Evolutionary conservation across 2,888 invertebrate species (phyloP), one percentile per base, ranked within the genome.

Genomic region (Agrochola macilenta): DNA sequence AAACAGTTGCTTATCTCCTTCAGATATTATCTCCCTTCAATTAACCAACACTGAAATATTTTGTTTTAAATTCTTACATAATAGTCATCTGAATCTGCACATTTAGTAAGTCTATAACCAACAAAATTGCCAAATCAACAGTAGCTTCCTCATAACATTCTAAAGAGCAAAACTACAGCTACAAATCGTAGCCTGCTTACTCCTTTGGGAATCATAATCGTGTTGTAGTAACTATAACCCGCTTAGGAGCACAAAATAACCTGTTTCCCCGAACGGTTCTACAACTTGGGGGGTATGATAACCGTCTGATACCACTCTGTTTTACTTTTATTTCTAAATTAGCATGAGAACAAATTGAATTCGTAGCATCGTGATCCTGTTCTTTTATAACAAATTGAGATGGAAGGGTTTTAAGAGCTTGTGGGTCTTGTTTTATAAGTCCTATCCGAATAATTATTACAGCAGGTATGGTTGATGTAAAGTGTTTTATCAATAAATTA

Each of bases 321-420:
- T 87, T 88, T 84, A 78, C 69, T 87, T 81, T 87, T 88, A 83
- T 87, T 85, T 87, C 82, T 76, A 88, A 85, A 87, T 87, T 87
- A 88, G 88, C 87, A 88, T 88, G 85, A 75, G 85, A 87, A 87
- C 88, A 83, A 88, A 88, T 88, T 87, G 83, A 82, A 88, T 86
- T 83, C 64, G 71, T 79, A 75, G 71, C 63, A 60, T 76, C 69
- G 54, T 43, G 79, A 77, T 75, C 76, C 66, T 46, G 43, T 70
- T 68, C 60, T 65, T 39, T 69, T 52, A 23, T 30, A 66, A 76
- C 75, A 60, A 82, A 76, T 84, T 83, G 81, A 60, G 80, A 72
- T 69, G n/a, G 60, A 81, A 66, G 60, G n/a, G 49, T 82, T 71
- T 64, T 60, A 57, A 74, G n/a, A 63, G 12, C 20, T 60, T 60